phyloP scores from a whole-genome alignment of 2,113 vertebrate species.

The Semnornis frantzii region DNA sequence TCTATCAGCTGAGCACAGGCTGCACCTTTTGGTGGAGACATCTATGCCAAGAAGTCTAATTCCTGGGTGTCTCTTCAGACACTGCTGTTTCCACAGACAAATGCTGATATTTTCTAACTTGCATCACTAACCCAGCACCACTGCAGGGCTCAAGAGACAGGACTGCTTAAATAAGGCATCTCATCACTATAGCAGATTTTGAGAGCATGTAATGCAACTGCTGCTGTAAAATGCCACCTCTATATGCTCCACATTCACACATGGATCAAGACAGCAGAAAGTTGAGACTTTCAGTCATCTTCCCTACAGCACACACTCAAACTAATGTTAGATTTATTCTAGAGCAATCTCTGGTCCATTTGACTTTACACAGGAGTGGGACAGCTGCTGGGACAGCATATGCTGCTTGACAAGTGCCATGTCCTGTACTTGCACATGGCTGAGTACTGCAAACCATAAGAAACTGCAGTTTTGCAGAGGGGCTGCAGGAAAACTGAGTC shows the following conservation, averaged over 20 bases:
- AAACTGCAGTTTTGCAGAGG: neutral
- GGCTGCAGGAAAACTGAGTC: neutral
- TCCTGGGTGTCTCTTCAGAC: neutral
- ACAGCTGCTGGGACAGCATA: neutral
- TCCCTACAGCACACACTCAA: neutral
- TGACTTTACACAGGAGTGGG: neutral
- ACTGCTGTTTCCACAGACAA: neutral
- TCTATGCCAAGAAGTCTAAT: too few relatives aligned
- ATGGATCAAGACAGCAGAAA: neutral
- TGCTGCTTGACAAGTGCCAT: neutral
- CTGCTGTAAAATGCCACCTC: neutral
- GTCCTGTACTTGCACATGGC: neutral
- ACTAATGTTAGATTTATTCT: neutral
- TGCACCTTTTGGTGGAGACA: neutral
- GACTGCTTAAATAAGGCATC: neutral
- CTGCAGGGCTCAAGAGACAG: neutral
- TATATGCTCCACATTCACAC: neutral
- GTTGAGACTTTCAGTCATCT: neutral
- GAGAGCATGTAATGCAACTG: neutral
- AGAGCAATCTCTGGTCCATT: neutral
- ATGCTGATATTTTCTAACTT: neutral
- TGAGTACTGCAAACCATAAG: neutral
- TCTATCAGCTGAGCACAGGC: neutral
- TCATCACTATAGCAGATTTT: neutral
- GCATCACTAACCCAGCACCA: neutral